phyloP scores from a whole-genome alignment of 2,797 vertebrate genomes.

The Lindbergichthys nudifrons region DNA sequence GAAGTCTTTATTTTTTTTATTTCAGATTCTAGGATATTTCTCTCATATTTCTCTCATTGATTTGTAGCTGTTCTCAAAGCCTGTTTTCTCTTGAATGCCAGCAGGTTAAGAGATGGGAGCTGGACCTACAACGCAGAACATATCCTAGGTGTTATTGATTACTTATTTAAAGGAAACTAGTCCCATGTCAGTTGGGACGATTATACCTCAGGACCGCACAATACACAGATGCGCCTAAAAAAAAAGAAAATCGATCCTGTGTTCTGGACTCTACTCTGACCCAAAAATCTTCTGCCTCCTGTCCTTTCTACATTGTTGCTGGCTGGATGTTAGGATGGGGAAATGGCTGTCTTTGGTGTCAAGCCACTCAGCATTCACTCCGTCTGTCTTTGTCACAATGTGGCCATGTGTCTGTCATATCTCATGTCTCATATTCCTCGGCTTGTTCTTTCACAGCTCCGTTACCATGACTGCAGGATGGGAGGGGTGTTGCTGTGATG shows the following conservation, averaged over 20 bases:
- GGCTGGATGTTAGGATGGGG: conserved; percentile 57
- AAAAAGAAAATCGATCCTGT: conserved; percentile 20
- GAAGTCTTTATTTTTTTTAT: conserved; percentile 44
- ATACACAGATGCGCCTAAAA: conserved; percentile 8
- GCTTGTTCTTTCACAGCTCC: conserved; percentile 80
- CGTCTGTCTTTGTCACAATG: conserved; percentile 77
- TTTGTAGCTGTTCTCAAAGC: conserved; percentile 50
- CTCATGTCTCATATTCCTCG: conserved; percentile 70
- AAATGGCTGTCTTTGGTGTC: conserved; percentile 73
- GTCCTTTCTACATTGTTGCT: conserved; percentile 60
- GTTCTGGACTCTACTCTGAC: conserved; percentile 36
- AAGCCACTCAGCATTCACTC: conserved; percentile 64
- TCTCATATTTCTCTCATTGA: conserved; percentile 59
- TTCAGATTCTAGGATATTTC: conserved; percentile 53
- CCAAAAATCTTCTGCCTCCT: conserved; percentile 64
- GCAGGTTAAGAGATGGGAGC: conserved; percentile 18
- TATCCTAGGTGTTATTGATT: conserved; percentile 43
- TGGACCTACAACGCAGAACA: conserved; percentile 25
- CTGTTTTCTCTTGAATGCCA: conserved; percentile 34
- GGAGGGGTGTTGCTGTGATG: conserved; percentile 58
- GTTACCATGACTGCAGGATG: conserved; percentile 82
- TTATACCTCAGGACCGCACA: conserved; percentile 15
- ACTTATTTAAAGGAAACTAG: conserved; percentile 29
- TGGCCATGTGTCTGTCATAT: conserved; percentile 81
- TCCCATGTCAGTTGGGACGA: conserved; percentile 16